Evolutionary conservation across 2,888 invertebrate genomes (phyloP), one percentile per base, ranked within the genome.

Genomic region (Agrochola macilenta): DNA sequence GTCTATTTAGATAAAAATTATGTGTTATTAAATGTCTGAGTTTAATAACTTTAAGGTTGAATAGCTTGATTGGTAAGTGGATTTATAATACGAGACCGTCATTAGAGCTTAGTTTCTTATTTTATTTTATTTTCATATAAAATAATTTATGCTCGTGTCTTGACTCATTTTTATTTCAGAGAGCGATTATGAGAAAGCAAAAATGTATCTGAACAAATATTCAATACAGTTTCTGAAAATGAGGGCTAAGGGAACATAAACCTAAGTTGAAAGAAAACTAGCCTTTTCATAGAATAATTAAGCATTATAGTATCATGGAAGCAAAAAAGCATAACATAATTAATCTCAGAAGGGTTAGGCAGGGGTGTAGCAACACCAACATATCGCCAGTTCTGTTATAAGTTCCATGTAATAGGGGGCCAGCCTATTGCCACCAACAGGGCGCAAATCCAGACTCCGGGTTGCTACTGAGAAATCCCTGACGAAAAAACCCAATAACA

Each of bases 1-100:
- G 73, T 64, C 65, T 73, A 86, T 86, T 81, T 74, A 82, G 76
- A 82, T 82, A 77, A 70, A 74, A 78, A 78, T 26, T 0, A 71
- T 57, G 64, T 46, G 9, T 57, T 20, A 39, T 65, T 52, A 68
- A 66, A 26, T 77, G 66, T 68, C 66, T 30, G 35, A 23, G 30
- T 76, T 73, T 74, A 68, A 46, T 74, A 64, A 64, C n/a, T 71
- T 43, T 26, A 30, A 35, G 30, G 7, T 57, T 49, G 23, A 23
- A 46, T 23, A 49, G 26, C 66, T 66, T 66, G 11, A 58, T 65
- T 11, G 26, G 17, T 23, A 49, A 70, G 46, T 43, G 12, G 9
- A 35, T 76, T 76, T 52, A 43, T 20, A 43, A 69, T 17, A n/a
- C 30, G 35, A n/a, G n/a, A 54, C 2, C 12, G 26, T 4, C 9